Percentiles rank a stretch among this genome's conserved stretches.
Evolutionary conservation across 2,113 vertebrate species (phyloP).

Genomic region (Syrmaticus mikado): DNA sequence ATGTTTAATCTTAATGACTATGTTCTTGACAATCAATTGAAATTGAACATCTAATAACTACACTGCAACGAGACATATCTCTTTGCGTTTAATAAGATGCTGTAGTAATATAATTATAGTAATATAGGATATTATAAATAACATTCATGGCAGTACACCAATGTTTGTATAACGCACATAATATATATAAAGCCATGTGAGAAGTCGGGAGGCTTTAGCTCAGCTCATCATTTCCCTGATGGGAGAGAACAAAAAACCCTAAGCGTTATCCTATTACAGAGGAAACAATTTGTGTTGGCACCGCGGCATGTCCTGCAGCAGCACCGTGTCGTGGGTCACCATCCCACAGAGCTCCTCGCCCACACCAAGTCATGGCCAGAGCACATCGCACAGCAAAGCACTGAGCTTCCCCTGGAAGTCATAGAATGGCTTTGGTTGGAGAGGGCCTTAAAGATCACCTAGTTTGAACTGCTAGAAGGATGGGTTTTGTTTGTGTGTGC

Average conservation of each 20-base stretch:
- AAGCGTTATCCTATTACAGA: background rate
- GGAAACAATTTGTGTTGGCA: background rate
- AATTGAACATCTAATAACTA: constrained; percentile 82
- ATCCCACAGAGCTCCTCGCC: background rate
- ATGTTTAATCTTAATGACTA: constrained; percentile 82
- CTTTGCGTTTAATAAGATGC: constrained; percentile 75
- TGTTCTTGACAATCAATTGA: constrained; percentile 80
- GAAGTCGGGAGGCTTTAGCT: constrained; percentile 41
- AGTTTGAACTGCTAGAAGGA: background rate
- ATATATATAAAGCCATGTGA: constrained; percentile 4
- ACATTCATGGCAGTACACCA: constrained; percentile 50
- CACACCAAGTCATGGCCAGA: background rate
- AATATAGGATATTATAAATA: constrained; percentile 63
- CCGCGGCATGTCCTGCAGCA: background rate
- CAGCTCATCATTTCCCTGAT: constrained; percentile 35
- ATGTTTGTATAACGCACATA: constrained; percentile 30
- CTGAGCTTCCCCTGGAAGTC: background rate
- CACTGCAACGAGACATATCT: constrained; percentile 70
- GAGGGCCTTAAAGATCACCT: background rate
- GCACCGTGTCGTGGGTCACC: background rate
- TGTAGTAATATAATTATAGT: constrained; percentile 56
- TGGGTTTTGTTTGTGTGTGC: background rate
- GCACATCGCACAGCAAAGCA: background rate
- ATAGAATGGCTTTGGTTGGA: background rate
- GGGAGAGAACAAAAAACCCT: background rate